Evolutionary conservation across 1,140 invertebrate genomes (phyloP).

Genomic region (Bemisia tabaci): DNA sequence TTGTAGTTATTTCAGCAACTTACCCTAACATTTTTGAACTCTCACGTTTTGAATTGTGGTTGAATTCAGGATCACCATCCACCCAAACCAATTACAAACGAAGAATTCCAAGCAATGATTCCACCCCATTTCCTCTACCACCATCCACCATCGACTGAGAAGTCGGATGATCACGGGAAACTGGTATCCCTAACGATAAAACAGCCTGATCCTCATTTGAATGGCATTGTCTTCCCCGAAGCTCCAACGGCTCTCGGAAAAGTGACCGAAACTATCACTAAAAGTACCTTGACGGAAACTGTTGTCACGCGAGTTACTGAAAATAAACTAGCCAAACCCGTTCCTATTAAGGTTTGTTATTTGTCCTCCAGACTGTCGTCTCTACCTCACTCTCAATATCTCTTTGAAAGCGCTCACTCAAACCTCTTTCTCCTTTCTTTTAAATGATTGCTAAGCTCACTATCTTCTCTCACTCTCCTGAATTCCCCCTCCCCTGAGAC

Average conservation of each 20-base stretch:
- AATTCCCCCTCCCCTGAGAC: too few relatives aligned
- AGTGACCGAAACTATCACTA: constrained; percentile 84
- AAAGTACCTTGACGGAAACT: constrained; percentile 86
- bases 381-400: neutral
- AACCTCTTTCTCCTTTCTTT: neutral
- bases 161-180: constrained; percentile 17
- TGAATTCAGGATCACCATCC: constrained; percentile 27
- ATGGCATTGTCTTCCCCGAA: constrained; percentile 57
- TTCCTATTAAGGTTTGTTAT: constrained; percentile 72
- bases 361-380: neutral
- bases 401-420: neutral
- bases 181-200: constrained; percentile 57
- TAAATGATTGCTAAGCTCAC: too few relatives aligned
- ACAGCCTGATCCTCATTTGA: constrained; percentile 37
- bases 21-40: too few relatives aligned
- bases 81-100: constrained; percentile 71
- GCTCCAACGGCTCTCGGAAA: constrained; percentile 65
- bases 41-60: too few relatives aligned
- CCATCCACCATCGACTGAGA: constrained; percentile 4
- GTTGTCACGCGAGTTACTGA: constrained; percentile 84
- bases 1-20: too few relatives aligned
- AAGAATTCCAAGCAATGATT: constrained; percentile 87
- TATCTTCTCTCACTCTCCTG: too few relatives aligned
- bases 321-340: constrained; percentile 65
- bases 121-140: constrained; percentile 62